Evolutionary conservation across 2,888 invertebrate species (phyloP).

Genomic region (Seira ritae): DNA sequence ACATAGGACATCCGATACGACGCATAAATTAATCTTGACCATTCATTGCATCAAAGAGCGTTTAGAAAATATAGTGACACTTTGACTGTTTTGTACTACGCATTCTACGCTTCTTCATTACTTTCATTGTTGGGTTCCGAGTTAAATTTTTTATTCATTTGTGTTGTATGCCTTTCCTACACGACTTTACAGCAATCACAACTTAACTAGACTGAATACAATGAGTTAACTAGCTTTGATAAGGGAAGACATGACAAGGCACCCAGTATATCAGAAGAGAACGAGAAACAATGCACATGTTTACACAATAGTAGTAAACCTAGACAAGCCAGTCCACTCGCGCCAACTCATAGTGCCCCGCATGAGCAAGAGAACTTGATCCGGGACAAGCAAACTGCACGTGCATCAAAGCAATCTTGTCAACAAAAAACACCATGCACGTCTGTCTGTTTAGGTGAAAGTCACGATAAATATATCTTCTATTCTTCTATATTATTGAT

Average conservation of each 20-base stretch:
- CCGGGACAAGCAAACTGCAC: conserved; percentile 37
- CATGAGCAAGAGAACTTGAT: neutral
- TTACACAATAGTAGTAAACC: conserved; percentile 19
- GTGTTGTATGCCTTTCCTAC: no score
- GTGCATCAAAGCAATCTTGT: neutral
- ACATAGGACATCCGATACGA: no score
- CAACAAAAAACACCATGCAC: neutral
- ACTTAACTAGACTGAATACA: neutral
- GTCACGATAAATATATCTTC: neutral
- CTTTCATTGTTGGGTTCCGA: no score
- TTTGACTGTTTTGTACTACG: no score
- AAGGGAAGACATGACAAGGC: conserved; percentile 3
- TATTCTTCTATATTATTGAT: no score
- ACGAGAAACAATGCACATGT: conserved; percentile 47
- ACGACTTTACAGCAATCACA: no score
- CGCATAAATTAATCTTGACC: no score
- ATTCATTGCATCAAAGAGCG: no score
- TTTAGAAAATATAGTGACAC: no score
- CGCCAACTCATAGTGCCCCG: conserved; percentile 27
- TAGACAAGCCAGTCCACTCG: neutral
- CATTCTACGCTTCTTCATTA: no score
- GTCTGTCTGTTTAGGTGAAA: neutral
- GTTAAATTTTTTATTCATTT: no score
- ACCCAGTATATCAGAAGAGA: no score
- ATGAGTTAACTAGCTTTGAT: neutral